Percentiles rank a stretch among this genome's conserved stretches.
Conservation (phyloP, 1,140 invertebrate genomes). For the Lysiphlebus fabarum region DNA sequence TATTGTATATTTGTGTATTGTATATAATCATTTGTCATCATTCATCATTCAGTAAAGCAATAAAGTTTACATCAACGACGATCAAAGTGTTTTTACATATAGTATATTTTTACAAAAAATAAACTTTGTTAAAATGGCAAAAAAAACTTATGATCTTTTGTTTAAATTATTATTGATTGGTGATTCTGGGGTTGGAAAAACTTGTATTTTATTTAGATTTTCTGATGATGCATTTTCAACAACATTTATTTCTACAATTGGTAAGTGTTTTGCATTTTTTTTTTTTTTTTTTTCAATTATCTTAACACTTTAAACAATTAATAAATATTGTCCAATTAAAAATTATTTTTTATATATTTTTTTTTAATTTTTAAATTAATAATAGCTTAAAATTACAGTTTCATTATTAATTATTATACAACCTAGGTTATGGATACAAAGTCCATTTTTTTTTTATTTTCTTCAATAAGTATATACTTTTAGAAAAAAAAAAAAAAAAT, state of each 20-base stretch:
- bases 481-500: neutral
- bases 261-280: slow-evolving; percentile 57
- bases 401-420: too few relatives aligned
- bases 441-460: neutral
- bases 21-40: neutral
- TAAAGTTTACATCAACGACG: too few relatives aligned
- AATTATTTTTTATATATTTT: too few relatives aligned
- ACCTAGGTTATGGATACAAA: neutral
- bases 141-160: slow-evolving; percentile 96
- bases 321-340: too few relatives aligned
- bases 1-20: too few relatives aligned
- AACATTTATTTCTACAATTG: slow-evolving; percentile 97
- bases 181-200: slow-evolving; percentile 97
- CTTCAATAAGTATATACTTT: neutral
- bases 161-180: slow-evolving; percentile 98
- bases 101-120: too few relatives aligned
- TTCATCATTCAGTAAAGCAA: neutral
- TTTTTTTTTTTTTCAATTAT: too few relatives aligned
- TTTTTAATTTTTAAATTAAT: too few relatives aligned
- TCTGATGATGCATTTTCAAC: slow-evolving; percentile 98
- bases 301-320: too few relatives aligned
- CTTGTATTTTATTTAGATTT: slow-evolving; percentile 96
- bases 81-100: neutral
- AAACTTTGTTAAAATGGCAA: slow-evolving; percentile 66
- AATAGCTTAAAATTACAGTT: too few relatives aligned